A percentile compares a stretch with the other conserved stretches of the same genome.
Conservation (phyloP, 2,888 invertebrate genomes). For the Lottia gigantea region DNA sequence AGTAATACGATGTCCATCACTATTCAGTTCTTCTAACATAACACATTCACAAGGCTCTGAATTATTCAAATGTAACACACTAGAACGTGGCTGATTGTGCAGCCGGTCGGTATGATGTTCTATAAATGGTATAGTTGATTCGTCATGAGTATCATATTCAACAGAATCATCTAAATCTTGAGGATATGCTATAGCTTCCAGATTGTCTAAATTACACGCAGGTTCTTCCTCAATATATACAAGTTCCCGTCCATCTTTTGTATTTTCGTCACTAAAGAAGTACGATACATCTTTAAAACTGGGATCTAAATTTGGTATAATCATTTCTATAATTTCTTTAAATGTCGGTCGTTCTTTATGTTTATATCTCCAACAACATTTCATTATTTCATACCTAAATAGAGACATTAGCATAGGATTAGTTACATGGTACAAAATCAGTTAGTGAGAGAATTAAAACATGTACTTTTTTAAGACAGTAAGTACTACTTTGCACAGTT, state of each 20-base stretch:
- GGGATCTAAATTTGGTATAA: constrained; percentile 77
- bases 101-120: background rate
- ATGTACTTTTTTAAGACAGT: no score
- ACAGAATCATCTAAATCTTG: background rate
- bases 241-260: constrained; percentile 21
- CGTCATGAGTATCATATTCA: constrained; percentile 2
- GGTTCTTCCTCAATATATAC: constrained; percentile 8
- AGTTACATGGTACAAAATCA: no score
- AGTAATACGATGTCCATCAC: background rate
- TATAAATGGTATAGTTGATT: constrained; percentile 11
- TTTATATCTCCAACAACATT: constrained; percentile 89
- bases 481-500: no score
- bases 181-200: background rate
- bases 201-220: background rate
- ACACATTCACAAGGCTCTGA: constrained; percentile 1
- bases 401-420: background rate
- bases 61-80: background rate
- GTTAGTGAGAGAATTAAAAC: no score
- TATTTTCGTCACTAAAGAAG: constrained; percentile 66
- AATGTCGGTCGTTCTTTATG: constrained; percentile 85
- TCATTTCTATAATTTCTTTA: constrained; percentile 76
- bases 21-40: background rate
- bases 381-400: constrained; percentile 84
- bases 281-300: constrained; percentile 76
- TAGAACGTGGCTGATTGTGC: background rate